These are phyloP conservation scores for Burhinus bistriatus DNA, from an alignment of 2,113 vertebrate species.

Conservation along the genomic window DNA sequence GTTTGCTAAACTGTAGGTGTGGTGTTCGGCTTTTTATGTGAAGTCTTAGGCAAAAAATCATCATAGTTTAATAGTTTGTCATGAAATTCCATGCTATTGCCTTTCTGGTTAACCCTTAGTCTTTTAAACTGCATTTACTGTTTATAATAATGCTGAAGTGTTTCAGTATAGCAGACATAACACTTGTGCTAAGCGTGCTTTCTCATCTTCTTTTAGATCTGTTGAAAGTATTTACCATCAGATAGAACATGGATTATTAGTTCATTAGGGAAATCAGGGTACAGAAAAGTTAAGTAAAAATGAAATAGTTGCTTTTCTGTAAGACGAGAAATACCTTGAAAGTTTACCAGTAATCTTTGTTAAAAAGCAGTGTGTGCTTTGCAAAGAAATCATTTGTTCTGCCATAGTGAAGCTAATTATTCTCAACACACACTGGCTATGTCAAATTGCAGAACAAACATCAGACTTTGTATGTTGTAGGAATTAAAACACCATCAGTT, in stretches of 20 bases:
- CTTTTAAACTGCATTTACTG: background rate
- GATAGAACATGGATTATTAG: background rate
- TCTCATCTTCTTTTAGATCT: background rate
- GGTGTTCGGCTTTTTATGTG: background rate
- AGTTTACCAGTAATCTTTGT: constrained; percentile 40
- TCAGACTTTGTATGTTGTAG: constrained; percentile 46
- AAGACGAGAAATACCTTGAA: constrained; percentile 3
- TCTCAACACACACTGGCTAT: constrained; percentile 61
- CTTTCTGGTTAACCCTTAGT: background rate
- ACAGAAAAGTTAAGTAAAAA: constrained; percentile 60
- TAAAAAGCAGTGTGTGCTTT: constrained; percentile 45
- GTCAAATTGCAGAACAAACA: constrained; percentile 67
- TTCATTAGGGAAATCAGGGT: constrained; percentile 18
- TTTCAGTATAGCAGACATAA: background rate
- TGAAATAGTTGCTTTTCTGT: constrained; percentile 13
- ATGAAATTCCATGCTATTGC: background rate
- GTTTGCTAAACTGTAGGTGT: background rate
- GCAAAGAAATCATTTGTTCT: constrained; percentile 68
- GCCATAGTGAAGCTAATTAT: constrained; percentile 68
- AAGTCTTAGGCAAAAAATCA: background rate
- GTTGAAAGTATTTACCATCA: background rate
- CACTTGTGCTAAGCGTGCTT: background rate
- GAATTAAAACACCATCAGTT: constrained; percentile 76
- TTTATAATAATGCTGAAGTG: background rate
- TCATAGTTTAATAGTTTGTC: background rate